Conservation (phyloP, 1,140 invertebrate genomes). For the Bombus soroeensis region DNA sequence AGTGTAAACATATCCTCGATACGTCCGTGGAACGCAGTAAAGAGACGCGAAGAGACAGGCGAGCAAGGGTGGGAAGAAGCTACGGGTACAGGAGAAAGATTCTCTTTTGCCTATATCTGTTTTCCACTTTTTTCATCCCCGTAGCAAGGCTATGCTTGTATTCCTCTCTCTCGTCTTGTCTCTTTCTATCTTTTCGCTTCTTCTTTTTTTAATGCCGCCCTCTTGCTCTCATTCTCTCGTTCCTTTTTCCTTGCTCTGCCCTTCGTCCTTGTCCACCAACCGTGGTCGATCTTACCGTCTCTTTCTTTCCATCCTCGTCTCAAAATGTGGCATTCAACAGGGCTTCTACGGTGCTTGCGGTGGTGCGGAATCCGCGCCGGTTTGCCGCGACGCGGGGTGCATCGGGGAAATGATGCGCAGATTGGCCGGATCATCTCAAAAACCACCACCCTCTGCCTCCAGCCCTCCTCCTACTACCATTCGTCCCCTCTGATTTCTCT, state of each 20-base stretch:
- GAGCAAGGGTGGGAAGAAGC: background rate
- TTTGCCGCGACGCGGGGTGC: slow-evolving; percentile 68
- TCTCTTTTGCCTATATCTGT: slow-evolving; percentile 71
- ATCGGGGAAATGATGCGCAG: slow-evolving; percentile 82
- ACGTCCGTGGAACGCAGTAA: slow-evolving; percentile 33
- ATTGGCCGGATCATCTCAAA: slow-evolving; percentile 83
- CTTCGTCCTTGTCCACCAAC: slow-evolving; percentile 2
- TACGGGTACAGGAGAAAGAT: slow-evolving; percentile 46
- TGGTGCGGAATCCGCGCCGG: slow-evolving; percentile 73
- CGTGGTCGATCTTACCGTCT: slow-evolving; percentile 26
- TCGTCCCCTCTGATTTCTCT: slow-evolving; percentile 43
- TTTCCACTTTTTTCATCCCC: slow-evolving; percentile 68
- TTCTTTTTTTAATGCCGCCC: slow-evolving; percentile 60
- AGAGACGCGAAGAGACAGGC: slow-evolving; percentile 30
- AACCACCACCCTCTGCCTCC: slow-evolving; percentile 74
- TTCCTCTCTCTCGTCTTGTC: slow-evolving; percentile 46
- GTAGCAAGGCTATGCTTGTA: slow-evolving; percentile 38
- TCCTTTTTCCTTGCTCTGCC: slow-evolving; percentile 34
- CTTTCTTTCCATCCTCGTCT: slow-evolving; percentile 69
- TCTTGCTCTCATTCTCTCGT: slow-evolving; percentile 53
- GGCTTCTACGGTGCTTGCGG: slow-evolving; percentile 72
- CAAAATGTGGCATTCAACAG: slow-evolving; percentile 79
- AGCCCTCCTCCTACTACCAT: slow-evolving; percentile 57
- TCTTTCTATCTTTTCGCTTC: background rate
- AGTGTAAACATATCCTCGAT: slow-evolving; percentile 63